Evolutionary conservation across 2,113 vertebrate species (phyloP).

Genomic region (Heloderma charlesbogerti): DNA sequence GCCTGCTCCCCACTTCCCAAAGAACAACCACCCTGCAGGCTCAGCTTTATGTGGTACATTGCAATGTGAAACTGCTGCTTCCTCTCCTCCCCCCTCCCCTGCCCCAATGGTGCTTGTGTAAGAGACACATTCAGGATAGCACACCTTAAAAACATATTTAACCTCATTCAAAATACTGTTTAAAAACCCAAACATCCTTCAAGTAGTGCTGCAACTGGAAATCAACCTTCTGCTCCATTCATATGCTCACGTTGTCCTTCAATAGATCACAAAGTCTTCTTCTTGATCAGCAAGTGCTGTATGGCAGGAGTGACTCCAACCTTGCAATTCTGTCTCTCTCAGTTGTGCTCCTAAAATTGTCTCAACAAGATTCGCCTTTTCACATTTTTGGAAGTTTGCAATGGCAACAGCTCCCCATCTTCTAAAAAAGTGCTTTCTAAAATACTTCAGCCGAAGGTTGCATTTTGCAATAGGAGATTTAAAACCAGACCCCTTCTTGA

Average conservation of each 20-base stretch:
- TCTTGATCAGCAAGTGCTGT: conserved; percentile 51
- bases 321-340: conserved; percentile 49
- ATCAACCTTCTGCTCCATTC: conserved; percentile 51
- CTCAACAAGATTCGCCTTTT: conserved; percentile 58
- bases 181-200: conserved; percentile 67
- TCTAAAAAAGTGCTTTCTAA: conserved; percentile 74
- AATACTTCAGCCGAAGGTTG: conserved; percentile 69
- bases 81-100: conserved; percentile 40
- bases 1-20: conserved; percentile 53
- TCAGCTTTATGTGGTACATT: conserved; percentile 10
- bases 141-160: conserved; percentile 54
- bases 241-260: conserved; percentile 44
- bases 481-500: not conserved
- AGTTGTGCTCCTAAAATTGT: conserved; percentile 75
- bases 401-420: conserved; percentile 56
- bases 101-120: conserved; percentile 58
- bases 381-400: conserved; percentile 65
- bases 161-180: conserved; percentile 70
- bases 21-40: conserved; percentile 43
- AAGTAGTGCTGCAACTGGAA: conserved; percentile 79
- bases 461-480: conserved; percentile 38
- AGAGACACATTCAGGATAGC: conserved; percentile 60
- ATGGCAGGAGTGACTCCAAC: conserved; percentile 45
- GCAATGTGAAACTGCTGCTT: conserved; percentile 9
- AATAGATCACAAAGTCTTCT: conserved; percentile 50